These are phyloP conservation scores for Nebria salina DNA, from an alignment of 2,888 invertebrate species.

Conservation along the genomic window DNA sequence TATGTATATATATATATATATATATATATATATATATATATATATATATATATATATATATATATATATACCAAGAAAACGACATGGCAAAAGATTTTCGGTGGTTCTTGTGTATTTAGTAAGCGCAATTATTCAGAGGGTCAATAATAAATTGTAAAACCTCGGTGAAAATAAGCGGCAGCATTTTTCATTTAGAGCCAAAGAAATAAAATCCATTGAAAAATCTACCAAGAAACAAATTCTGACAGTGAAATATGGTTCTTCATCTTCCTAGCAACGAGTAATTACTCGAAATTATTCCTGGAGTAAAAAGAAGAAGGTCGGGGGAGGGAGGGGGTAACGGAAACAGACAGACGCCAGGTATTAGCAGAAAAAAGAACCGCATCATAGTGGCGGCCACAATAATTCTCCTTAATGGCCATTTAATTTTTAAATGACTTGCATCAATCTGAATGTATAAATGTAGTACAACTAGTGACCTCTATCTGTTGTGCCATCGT, in stretches of 20 bases:
- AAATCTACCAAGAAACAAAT: constrained; percentile 25
- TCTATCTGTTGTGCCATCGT: neutral
- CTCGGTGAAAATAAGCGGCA: neutral
- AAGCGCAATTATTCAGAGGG: constrained; percentile 12
- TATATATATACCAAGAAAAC: too few relatives aligned
- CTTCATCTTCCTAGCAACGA: constrained; percentile 26
- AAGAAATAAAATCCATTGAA: constrained; percentile 32
- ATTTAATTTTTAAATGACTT: neutral
- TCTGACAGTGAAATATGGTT: constrained; percentile 39
- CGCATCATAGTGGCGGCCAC: neutral
- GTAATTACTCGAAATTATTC: constrained; percentile 40
- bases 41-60: too few relatives aligned
- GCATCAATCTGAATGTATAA: neutral
- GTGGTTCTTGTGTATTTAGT: constrained; percentile 20
- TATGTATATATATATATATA: too few relatives aligned
- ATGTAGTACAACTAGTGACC: neutral
- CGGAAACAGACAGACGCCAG: neutral
- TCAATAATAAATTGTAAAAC: neutral
- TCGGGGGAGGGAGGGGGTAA: too few relatives aligned
- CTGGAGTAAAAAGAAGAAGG: constrained; percentile 15
- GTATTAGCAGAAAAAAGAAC: neutral
- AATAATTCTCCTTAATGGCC: neutral
- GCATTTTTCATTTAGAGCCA: constrained; percentile 26
- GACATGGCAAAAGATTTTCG: neutral
- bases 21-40: too few relatives aligned